Conservation (phyloP, 1,140 invertebrate species). For the Eumaeus atala region DNA sequence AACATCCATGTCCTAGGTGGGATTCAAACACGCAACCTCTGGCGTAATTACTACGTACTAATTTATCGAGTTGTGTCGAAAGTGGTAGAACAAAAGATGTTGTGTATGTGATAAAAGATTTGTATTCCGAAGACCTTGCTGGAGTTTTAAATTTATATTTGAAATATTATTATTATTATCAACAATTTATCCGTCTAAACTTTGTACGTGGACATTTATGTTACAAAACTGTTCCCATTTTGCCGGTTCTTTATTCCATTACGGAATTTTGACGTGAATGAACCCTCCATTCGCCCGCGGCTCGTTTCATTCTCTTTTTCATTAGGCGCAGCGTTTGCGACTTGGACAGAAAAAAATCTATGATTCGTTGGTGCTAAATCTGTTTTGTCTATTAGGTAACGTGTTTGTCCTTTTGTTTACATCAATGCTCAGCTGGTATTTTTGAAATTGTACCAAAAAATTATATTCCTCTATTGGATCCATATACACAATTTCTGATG, state of each 20-base stretch:
- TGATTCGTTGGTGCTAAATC: background rate
- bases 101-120: no score
- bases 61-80: no score
- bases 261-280: background rate
- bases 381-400: constrained; percentile 4
- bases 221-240: background rate
- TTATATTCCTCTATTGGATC: no score
- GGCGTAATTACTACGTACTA: no score
- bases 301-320: constrained; percentile 1
- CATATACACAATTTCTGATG: no score
- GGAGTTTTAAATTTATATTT: no score
- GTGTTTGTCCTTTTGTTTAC: constrained; percentile 1
- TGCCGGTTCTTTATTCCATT: constrained; percentile 9
- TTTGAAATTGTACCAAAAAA: background rate
- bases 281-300: constrained; percentile 4
- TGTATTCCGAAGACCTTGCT: no score
- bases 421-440: background rate
- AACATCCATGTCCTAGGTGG: no score
- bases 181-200: no score
- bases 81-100: no score
- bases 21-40: no score
- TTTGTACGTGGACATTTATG: background rate
- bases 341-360: constrained; percentile 2
- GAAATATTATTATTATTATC: no score
- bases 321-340: background rate